Evolutionary conservation across 2,797 vertebrate species (phyloP).

Genomic region (Scleropages formosus): DNA sequence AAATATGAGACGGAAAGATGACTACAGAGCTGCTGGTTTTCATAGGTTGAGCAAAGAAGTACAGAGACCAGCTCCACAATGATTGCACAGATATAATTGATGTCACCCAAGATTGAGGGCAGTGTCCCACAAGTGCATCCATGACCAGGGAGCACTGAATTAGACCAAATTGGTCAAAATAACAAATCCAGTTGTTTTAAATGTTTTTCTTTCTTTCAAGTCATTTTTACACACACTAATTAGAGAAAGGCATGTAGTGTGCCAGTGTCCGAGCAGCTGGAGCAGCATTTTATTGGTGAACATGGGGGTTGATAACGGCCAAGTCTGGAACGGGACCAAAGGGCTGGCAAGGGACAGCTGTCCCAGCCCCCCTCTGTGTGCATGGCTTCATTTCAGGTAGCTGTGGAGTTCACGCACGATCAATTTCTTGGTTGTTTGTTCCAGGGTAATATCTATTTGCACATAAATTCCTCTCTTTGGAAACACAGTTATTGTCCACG

Average conservation of each 20-base stretch:
- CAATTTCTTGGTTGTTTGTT: conserved; percentile 3
- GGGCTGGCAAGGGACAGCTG: background rate
- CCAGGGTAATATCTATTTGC: conserved; percentile 7
- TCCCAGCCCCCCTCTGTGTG: background rate
- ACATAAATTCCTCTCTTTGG: background rate
- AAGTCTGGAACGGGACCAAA: background rate
- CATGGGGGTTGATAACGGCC: background rate
- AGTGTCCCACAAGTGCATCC: background rate
- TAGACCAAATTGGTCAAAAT: no score
- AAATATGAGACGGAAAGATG: background rate
- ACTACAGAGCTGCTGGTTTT: background rate
- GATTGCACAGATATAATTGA: background rate
- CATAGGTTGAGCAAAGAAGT: conserved; percentile 9
- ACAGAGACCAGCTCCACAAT: background rate
- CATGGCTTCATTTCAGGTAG: conserved; percentile 5
- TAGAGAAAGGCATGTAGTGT: background rate
- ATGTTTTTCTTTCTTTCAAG: background rate
- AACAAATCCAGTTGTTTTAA: no score
- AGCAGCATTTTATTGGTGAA: background rate
- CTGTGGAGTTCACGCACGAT: background rate
- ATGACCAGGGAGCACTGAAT: background rate
- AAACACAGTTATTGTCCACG: conserved; percentile 20
- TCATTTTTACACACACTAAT: background rate
- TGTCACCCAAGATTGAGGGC: background rate
- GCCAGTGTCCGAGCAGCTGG: background rate